Base-by-base conservation (phyloP, 2,888 invertebrate genomes). In the Ichneumoninae sp. region DNA sequence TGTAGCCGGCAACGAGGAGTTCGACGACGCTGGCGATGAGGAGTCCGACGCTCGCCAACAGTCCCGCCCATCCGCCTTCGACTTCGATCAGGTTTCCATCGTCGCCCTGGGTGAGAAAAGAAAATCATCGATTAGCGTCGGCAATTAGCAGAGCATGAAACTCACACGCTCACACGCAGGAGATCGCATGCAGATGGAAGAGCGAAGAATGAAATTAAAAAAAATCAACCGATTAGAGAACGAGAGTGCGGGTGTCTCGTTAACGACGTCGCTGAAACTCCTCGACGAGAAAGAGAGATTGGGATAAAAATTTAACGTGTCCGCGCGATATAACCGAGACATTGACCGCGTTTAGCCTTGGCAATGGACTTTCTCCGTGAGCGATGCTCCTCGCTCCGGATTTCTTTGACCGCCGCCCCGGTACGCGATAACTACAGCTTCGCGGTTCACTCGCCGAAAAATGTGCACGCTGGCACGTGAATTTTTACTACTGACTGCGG, bases 41-140 rank as follows among this genome's bases (percentile, higher is more conserved):
- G 6, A 96, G 93, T 0, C 95, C 95, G 80, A 95, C 95, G 93
- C 96, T 96, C 13, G 95, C 95, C 40, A 96, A 93, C 66, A 96
- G 94, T 0, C 96, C 95, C 1, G 95, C 94, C 95, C 95, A 96
- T 84, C 95, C 94, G 89, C 91, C 95, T 92, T 95, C 95, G 92
- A 94, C 94, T 75, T 90, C 93, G 75, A 88, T 86, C 69, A 88
- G 76, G 71, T 89, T 86, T 22, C 89, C 90, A 75, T 92, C 88
- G 57, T 90, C 91, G 33, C 87, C 87, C 93, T 93, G 87, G 8
- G 74, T 36, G 26, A 30, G 16, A 73, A 10, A 57, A 50, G 54
- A 36, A 80, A 52, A 68, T 13, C 10, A 50, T 47, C 26, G 73
- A 75, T 52, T 22, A n/a, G 26, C 0, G 13, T 69, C 63, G 40